Percentiles rank a stretch among this genome's conserved stretches.
Conservation (phyloP, 1,140 invertebrate genomes). For the Reticulitermes speratus region DNA sequence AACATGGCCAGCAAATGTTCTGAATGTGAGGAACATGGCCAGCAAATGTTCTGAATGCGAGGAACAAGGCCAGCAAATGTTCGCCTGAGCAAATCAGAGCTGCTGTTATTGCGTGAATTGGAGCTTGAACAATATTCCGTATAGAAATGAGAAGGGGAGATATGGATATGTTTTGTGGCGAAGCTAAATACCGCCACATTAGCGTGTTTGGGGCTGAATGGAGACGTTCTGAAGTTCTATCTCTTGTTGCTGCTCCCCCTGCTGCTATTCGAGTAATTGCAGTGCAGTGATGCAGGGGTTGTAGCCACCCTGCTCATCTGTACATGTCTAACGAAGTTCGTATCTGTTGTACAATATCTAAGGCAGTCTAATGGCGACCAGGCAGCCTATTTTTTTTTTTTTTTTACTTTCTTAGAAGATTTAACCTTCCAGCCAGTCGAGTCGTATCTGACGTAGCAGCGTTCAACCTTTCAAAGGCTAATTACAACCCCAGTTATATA, state of each 20-base stretch:
- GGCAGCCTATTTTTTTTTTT: too few species aligned
- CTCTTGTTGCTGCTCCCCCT: neutral
- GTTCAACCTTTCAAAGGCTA: too few species aligned
- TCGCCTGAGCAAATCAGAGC: neutral
- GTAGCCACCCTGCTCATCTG: too few species aligned
- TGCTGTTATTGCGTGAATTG: neutral
- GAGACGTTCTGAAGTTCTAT: neutral
- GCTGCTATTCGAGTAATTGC: neutral
- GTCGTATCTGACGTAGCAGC: too few species aligned
- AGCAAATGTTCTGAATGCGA: neutral
- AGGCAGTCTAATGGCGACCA: too few species aligned
- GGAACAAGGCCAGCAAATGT: neutral
- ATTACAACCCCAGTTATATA: too few species aligned
- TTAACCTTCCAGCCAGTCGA: too few species aligned
- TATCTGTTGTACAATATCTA: too few species aligned
- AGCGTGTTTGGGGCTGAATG: neutral
- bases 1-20: neutral
- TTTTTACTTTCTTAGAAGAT: too few species aligned
- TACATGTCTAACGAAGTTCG: too few species aligned
- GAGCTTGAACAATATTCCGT: conserved; percentile 5
- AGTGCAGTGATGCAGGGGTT: neutral
- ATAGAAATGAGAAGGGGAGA: neutral
- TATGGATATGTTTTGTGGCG: neutral
- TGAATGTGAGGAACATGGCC: neutral
- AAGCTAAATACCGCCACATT: neutral